These are phyloP conservation scores for Sebastes goodei DNA, from an alignment of 2,797 vertebrate species.

Conservation along the genomic window DNA sequence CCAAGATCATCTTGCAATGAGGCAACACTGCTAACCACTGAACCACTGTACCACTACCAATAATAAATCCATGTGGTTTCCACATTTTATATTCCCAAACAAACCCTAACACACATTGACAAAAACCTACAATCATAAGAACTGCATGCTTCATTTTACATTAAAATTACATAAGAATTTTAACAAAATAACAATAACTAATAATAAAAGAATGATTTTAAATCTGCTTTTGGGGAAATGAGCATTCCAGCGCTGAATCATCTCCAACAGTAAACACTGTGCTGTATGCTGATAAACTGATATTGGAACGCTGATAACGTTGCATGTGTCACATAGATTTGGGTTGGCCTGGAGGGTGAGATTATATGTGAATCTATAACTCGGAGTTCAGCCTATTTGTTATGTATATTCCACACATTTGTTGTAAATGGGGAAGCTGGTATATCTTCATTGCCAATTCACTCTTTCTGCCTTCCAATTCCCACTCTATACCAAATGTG, in stretches of 20 bases:
- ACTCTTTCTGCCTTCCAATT: slow-evolving; percentile 3
- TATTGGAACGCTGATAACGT: background rate
- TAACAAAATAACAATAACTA: background rate
- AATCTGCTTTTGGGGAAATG: background rate
- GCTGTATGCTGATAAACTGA: slow-evolving; percentile 24
- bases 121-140: background rate
- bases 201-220: background rate
- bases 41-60: background rate
- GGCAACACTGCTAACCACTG: background rate
- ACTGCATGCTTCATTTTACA: background rate
- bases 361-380: slow-evolving; percentile 41
- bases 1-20: background rate
- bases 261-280: slow-evolving; percentile 14
- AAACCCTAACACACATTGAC: background rate
- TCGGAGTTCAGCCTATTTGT: slow-evolving; percentile 17
- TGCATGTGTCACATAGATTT: slow-evolving; percentile 42
- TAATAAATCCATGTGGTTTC: background rate
- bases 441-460: slow-evolving; percentile 11
- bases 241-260: background rate
- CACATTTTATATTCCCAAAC: background rate
- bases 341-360: slow-evolving; percentile 39
- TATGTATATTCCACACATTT: slow-evolving; percentile 13
- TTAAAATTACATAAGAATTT: background rate
- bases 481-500: background rate
- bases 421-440: slow-evolving; percentile 1